A percentile compares a stretch with the other conserved stretches of the same genome.
Conservation (phyloP, 2,888 invertebrate genomes). For the Mechanitis mazaeus region DNA sequence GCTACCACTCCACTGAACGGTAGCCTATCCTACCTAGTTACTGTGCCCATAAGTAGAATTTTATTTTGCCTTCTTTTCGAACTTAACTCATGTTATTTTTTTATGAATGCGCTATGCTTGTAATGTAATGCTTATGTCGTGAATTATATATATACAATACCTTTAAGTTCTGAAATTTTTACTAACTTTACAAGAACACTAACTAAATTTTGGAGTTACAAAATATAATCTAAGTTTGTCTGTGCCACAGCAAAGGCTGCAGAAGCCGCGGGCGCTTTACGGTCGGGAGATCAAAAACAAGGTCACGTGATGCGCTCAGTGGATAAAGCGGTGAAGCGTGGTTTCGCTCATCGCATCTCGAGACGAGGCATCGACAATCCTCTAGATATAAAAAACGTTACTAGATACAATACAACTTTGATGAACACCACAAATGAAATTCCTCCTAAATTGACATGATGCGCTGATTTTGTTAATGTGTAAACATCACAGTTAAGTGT, state of each 20-base stretch:
- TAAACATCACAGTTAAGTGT: not conserved
- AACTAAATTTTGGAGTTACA: no score
- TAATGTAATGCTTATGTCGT: no score
- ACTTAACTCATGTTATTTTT: no score
- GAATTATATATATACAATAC: no score
- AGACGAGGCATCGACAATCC: slow-evolving; percentile 41
- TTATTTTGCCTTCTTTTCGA: no score
- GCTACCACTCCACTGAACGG: no score
- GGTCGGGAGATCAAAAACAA: slow-evolving; percentile 34
- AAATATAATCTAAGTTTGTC: slow-evolving; percentile 6
- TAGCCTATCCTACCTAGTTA: no score
- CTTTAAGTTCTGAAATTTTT: no score
- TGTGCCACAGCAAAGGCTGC: slow-evolving; percentile 46
- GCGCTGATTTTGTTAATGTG: not conserved
- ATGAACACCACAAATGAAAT: slow-evolving; percentile 16
- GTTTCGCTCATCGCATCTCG: slow-evolving; percentile 44
- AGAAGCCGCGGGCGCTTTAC: slow-evolving; percentile 42
- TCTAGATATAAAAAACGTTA: slow-evolving; percentile 30
- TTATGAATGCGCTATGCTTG: no score
- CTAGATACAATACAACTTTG: slow-evolving; percentile 5
- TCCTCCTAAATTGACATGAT: not conserved
- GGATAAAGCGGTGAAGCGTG: slow-evolving; percentile 44
- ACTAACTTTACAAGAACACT: no score
- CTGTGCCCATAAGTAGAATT: no score
- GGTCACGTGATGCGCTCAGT: slow-evolving; percentile 45